Percentiles rank a stretch among this genome's conserved stretches.
These are phyloP conservation scores for Drosophila stalkeri DNA, from an alignment of 2,888 invertebrate genomes.

Conservation along the genomic window DNA sequence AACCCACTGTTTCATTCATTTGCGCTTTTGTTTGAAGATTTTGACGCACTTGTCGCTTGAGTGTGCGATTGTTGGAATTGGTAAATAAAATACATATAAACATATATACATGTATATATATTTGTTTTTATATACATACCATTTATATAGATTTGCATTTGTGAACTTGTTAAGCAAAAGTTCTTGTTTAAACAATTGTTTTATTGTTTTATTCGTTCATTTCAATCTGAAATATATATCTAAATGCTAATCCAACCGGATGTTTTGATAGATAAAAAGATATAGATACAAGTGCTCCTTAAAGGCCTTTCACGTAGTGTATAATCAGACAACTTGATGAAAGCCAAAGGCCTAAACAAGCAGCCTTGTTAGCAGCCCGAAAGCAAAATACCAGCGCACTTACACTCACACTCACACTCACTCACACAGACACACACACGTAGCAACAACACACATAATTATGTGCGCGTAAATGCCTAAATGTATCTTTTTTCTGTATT, in stretches of 20 bases:
- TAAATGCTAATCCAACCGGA: slow-evolving; percentile 39
- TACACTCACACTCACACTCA: slow-evolving; percentile 2
- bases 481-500: slow-evolving; percentile 53
- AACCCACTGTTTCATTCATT: slow-evolving; percentile 59
- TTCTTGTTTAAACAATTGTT: slow-evolving; percentile 24
- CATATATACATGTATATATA: not conserved
- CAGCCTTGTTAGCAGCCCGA: slow-evolving; percentile 37
- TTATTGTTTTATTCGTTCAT: slow-evolving; percentile 9
- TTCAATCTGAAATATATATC: slow-evolving; percentile 2
- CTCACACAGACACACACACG: slow-evolving; percentile 21
- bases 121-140: not conserved
- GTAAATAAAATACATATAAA: slow-evolving; percentile 11
- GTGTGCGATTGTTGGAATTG: slow-evolving; percentile 1
- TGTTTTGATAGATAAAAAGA: slow-evolving; percentile 29
- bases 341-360: slow-evolving; percentile 46
- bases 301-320: slow-evolving; percentile 19
- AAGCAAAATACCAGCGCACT: slow-evolving; percentile 21
- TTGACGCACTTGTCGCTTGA: slow-evolving; percentile 64
- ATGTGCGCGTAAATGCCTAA: slow-evolving; percentile 52
- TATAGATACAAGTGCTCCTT: slow-evolving; percentile 30
- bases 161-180: slow-evolving; percentile 4
- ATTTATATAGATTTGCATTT: not conserved
- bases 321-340: slow-evolving; percentile 45
- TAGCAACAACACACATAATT: slow-evolving; percentile 35
- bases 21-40: slow-evolving; percentile 76